Base-by-base conservation (phyloP, 2,888 invertebrate genomes). In the Hartigia nigra region DNA sequence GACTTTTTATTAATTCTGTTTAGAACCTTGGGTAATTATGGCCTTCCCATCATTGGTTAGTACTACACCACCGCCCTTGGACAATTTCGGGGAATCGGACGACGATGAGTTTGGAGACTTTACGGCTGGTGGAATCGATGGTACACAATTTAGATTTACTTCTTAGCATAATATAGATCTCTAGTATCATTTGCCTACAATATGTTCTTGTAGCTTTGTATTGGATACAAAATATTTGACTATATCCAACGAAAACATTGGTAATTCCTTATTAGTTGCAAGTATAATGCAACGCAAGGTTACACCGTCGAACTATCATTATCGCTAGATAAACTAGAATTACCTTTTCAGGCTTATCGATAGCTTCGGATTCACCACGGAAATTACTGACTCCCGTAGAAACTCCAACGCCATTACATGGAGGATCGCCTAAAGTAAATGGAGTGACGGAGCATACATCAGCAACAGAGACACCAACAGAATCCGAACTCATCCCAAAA, bases 31-130 rank as follows among this genome's bases (percentile, higher is more conserved):
- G 34, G 32, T 31, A 72, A 34, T 23, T 34, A 94, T 94, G 94
- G 94, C 94, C 88, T 94, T 95, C 90, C 95, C 95, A 90, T 95
- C 95, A 82, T 92, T 95, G 85, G 94, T 95, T 86, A 94, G 95
- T 86, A 94, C 94, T 80, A 94, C 95, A 86, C 95, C 95, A 86
- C 95, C 95, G 82, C 95, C 95, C 80, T 93, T 94, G 80, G 94
- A 94, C 84, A 94, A 94, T 87, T 87, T 90, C 79, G 91, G 91
- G 34, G 92, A 92, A 80, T 90, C 91, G 1, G 94, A 94, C 81
- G 94, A 94, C 81, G 94, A 94, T 88, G 94, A 95, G 78, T 91
- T 91, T 76, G 91, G 91, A 14, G 91, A 91, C 80, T 91, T 90
- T 76, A 88, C 91, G 69, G 84, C 90, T 32, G 90, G 91, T 80